These are phyloP conservation scores for Andrena bucephala DNA, from an alignment of 2,888 invertebrate species.

Conservation along the genomic window DNA sequence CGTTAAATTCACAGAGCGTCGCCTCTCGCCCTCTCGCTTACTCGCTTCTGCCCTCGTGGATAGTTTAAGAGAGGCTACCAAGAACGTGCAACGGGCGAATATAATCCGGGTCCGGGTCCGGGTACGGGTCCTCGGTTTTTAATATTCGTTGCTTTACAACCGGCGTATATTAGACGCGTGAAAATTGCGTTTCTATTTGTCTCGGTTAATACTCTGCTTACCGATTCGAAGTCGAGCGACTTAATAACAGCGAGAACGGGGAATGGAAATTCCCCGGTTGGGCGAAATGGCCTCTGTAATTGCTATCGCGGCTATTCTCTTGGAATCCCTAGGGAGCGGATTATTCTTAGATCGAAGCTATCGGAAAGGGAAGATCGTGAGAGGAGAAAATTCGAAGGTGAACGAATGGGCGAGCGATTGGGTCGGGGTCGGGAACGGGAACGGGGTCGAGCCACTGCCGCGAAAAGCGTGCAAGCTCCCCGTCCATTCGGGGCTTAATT, in stretches of 20 bases:
- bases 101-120: constrained; percentile 6
- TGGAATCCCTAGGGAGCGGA: constrained; percentile 4
- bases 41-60: not conserved
- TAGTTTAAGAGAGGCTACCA: constrained; percentile 19
- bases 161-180: constrained; percentile 7
- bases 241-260: not conserved
- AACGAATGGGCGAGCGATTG: not conserved
- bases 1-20: not conserved
- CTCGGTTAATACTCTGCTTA: not conserved
- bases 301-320: constrained; percentile 14
- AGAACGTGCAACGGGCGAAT: constrained; percentile 18
- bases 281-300: constrained; percentile 16
- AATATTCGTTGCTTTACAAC: constrained; percentile 23
- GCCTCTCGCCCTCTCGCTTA: not conserved
- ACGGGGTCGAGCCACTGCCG: not conserved
- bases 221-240: not conserved
- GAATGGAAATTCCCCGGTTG: constrained; percentile 9
- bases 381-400: constrained; percentile 31
- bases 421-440: not conserved
- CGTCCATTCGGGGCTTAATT: constrained; percentile 68
- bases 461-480: not conserved
- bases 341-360: not conserved
- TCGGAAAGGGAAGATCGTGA: not conserved
- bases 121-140: constrained; percentile 2
- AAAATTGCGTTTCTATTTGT: constrained; percentile 16